Percentiles rank a stretch among this genome's conserved stretches.
Evolutionary conservation across 2,797 vertebrate genomes (phyloP).

Genomic region (Linurgus olivaceus): DNA sequence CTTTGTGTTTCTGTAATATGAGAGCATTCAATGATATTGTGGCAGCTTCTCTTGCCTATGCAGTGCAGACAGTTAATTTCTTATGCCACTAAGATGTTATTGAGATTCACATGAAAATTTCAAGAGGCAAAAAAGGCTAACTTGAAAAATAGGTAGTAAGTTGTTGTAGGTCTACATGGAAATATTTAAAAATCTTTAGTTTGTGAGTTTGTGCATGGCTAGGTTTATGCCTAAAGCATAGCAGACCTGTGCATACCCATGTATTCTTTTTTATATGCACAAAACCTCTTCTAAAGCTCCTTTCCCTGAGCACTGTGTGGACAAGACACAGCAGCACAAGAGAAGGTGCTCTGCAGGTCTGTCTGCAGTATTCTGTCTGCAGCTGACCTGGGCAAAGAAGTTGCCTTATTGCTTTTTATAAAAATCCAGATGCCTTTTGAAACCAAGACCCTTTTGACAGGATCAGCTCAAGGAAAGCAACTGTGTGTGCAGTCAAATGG

Average conservation of each 20-base stretch:
- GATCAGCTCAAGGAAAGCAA: neutral
- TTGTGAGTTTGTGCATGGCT: neutral
- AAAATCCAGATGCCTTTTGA: neutral
- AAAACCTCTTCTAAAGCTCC: neutral
- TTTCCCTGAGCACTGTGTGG: neutral
- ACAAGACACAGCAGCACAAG: neutral
- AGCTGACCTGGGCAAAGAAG: neutral
- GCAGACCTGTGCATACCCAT: rapidly evolving
- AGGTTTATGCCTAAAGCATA: neutral
- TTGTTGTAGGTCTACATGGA: neutral
- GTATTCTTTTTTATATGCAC: neutral
- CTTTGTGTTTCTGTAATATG: neutral
- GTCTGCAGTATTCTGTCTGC: neutral
- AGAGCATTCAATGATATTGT: neutral
- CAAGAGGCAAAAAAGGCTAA: neutral
- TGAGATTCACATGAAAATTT: neutral
- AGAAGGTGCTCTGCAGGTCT: neutral
- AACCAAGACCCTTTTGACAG: neutral
- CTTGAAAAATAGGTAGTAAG: neutral
- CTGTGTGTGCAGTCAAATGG: rapidly evolving
- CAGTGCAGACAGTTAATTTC: neutral
- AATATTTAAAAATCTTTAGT: neutral
- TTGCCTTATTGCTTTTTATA: neutral
- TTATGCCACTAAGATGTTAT: neutral
- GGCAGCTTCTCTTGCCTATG: neutral